Conservation (phyloP, 2,797 vertebrate genomes). For the Decapterus maruadsi region DNA sequence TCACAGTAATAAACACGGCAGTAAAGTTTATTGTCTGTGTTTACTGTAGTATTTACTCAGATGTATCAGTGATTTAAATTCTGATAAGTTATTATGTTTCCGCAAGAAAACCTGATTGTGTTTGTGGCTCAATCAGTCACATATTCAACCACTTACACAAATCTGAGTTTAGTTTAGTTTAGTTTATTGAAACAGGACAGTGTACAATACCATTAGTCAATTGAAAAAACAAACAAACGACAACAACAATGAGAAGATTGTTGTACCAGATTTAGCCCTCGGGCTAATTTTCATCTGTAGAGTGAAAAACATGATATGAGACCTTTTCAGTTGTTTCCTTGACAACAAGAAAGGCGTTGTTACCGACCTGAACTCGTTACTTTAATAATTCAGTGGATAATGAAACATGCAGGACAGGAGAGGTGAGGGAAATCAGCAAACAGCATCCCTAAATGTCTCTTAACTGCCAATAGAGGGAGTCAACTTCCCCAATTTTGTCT, state of each 20-base stretch:
- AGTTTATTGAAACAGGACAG: too few species aligned
- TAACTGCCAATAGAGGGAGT: slow-evolving; percentile 29
- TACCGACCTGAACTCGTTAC: not conserved
- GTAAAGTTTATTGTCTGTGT: slow-evolving; percentile 50
- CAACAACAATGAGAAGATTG: too few species aligned
- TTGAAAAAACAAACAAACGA: too few species aligned
- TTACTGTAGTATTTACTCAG: too few species aligned
- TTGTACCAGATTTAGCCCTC: too few species aligned
- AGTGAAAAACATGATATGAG: not conserved
- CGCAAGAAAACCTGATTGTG: too few species aligned
- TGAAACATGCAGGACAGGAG: not conserved
- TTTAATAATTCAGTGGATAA: not conserved
- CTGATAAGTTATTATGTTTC: too few species aligned
- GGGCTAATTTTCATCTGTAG: too few species aligned
- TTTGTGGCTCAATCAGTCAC: not conserved
- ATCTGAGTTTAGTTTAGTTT: not conserved
- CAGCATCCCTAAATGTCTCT: not conserved
- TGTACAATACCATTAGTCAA: too few species aligned
- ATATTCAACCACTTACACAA: not conserved
- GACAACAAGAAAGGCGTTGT: not conserved
- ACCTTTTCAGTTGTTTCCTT: not conserved
- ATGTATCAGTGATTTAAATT: too few species aligned
- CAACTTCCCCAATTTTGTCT: not conserved
- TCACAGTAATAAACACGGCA: slow-evolving; percentile 69
- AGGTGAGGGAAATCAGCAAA: not conserved